These are phyloP conservation scores for Sarcophaga peregrina DNA, from an alignment of 1,140 invertebrate species.

Conservation along the genomic window DNA sequence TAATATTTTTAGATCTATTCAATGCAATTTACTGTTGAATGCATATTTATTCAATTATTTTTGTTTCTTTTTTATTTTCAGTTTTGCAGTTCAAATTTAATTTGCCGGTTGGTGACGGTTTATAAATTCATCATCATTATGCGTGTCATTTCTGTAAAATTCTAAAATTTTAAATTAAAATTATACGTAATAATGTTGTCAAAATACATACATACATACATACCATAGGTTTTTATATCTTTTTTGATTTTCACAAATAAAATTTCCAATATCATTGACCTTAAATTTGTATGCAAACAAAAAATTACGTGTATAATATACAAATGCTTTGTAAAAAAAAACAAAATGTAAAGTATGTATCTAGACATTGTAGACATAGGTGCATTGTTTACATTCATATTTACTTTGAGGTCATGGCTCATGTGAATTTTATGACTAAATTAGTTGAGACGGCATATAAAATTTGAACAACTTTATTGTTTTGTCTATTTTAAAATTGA, in stretches of 20 bases:
- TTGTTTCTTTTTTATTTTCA: neutral
- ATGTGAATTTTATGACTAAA: neutral
- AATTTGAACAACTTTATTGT: no score
- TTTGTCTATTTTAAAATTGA: no score
- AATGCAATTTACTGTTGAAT: neutral
- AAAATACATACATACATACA: neutral
- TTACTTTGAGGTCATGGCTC: conserved; percentile 16
- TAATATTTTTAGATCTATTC: neutral
- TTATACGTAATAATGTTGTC: neutral
- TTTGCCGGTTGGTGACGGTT: neutral
- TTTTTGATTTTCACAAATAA: neutral
- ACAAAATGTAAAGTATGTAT: no score
- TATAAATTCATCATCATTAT: neutral
- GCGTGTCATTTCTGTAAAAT: neutral
- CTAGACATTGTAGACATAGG: no score
- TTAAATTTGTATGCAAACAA: neutral
- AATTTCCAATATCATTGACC: conserved; percentile 21
- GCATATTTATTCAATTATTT: neutral
- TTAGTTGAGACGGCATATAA: no score
- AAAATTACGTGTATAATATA: neutral
- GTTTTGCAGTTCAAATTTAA: no score
- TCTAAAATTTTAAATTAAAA: neutral
- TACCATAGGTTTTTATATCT: neutral
- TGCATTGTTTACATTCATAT: conserved; percentile 2
- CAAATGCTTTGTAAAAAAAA: neutral